Percentiles rank a stretch among this genome's conserved stretches.
phyloP scores from a whole-genome alignment of 2,888 invertebrate species.

The Ormia ochracea region DNA sequence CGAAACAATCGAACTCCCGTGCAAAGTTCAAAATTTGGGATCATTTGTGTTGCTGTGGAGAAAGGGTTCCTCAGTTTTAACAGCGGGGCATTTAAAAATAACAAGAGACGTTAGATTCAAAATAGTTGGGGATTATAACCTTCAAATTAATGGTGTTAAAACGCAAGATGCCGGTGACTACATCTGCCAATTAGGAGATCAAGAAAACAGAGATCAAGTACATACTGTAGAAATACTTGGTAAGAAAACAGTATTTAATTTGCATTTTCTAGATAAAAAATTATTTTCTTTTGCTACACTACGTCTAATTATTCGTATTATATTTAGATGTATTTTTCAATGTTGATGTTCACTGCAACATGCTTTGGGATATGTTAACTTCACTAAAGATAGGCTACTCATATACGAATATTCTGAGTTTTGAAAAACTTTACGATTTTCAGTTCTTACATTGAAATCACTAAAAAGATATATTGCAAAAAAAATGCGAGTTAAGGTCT shows the following conservation, averaged over 20 bases:
- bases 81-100: constrained; percentile 84
- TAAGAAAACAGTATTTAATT: constrained; percentile 58
- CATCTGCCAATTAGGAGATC: constrained; percentile 84
- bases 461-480: too few relatives aligned
- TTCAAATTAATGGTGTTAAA: constrained; percentile 83
- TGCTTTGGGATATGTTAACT: too few relatives aligned
- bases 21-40: constrained; percentile 86
- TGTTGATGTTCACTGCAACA: too few relatives aligned
- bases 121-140: constrained; percentile 83
- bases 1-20: constrained; percentile 86
- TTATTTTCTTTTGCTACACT: too few relatives aligned
- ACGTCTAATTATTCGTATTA: too few relatives aligned
- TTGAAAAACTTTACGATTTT: too few relatives aligned
- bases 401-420: too few relatives aligned
- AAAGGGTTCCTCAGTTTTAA: constrained; percentile 83
- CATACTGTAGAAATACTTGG: constrained; percentile 84
- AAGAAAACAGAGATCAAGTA: constrained; percentile 83
- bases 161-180: constrained; percentile 86
- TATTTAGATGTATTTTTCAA: too few relatives aligned
- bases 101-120: constrained; percentile 82
- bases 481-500: too few relatives aligned
- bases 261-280: too few relatives aligned
- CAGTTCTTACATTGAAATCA: too few relatives aligned
- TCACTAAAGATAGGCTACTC: too few relatives aligned
- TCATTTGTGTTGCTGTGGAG: constrained; percentile 83